Percentiles rank a stretch among this genome's conserved stretches.
Evolutionary conservation across 2,113 vertebrate species (phyloP).

Genomic region (Leucoraja erinaceus): DNA sequence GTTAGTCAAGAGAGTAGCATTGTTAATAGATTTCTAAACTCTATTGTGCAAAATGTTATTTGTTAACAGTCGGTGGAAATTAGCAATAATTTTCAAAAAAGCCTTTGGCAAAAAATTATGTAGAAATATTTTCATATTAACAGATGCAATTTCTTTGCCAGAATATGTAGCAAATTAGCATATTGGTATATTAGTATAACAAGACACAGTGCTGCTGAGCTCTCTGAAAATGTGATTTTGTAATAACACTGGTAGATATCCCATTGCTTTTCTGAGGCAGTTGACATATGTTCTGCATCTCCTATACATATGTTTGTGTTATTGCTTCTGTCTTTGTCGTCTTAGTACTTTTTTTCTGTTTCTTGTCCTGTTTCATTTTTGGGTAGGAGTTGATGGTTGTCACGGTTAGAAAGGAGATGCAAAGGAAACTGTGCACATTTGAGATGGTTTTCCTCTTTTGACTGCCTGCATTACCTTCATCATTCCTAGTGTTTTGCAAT

Average conservation of each 20-base stretch:
- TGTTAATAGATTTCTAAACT: neutral
- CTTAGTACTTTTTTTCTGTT: neutral
- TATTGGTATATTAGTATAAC: conserved; percentile 1
- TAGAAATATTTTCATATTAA: neutral
- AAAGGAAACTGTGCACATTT: neutral
- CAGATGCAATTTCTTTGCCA: neutral
- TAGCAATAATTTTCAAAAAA: neutral
- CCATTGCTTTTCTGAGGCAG: neutral
- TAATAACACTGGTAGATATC: neutral
- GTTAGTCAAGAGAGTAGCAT: neutral
- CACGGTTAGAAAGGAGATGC: neutral
- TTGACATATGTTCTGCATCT: neutral
- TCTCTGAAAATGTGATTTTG: neutral
- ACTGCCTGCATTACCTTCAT: neutral
- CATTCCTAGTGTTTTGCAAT: neutral
- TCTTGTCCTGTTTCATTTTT: neutral
- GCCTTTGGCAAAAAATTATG: neutral
- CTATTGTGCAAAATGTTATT: neutral
- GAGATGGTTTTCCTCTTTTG: neutral
- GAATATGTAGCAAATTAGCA: neutral
- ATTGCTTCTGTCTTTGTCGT: neutral
- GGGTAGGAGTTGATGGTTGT: neutral
- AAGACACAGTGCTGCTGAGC: neutral
- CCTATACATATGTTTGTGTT: neutral
- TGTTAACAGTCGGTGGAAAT: neutral